Evolutionary conservation across 2,888 invertebrate species (phyloP).

Genomic region (Glaucopsyche alexis): DNA sequence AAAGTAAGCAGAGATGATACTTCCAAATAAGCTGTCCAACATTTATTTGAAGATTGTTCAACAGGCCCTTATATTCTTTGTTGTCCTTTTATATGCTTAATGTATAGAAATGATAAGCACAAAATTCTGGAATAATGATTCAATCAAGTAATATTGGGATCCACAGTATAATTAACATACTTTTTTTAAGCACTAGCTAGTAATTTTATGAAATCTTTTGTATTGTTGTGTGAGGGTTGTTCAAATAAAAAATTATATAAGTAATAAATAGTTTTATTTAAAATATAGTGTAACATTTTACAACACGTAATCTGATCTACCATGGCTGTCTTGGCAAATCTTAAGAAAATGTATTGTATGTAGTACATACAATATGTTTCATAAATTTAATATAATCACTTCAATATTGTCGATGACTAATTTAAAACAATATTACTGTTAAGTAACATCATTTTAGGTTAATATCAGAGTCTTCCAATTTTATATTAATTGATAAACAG

Average conservation of each 20-base stretch:
- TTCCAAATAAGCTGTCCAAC: no score
- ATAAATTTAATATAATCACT: background rate
- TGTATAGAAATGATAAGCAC: no score
- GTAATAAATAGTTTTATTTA: conserved; percentile 29
- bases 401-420: background rate
- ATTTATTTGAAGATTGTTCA: no score
- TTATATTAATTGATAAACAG: background rate
- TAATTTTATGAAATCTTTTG: no score
- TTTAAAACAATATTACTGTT: background rate
- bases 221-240: background rate
- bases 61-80: no score
- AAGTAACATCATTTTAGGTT: no score
- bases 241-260: background rate
- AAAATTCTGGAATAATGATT: no score
- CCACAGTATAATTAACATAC: no score
- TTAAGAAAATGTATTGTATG: conserved; percentile 6
- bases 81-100: no score
- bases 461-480: no score
- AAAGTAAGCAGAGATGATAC: no score
- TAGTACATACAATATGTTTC: background rate
- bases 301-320: background rate
- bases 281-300: conserved; percentile 18
- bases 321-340: background rate
- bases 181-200: background rate
- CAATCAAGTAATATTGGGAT: no score